Base-by-base conservation (phyloP, 2,888 invertebrate species). In the Cactoblastis cactorum region DNA sequence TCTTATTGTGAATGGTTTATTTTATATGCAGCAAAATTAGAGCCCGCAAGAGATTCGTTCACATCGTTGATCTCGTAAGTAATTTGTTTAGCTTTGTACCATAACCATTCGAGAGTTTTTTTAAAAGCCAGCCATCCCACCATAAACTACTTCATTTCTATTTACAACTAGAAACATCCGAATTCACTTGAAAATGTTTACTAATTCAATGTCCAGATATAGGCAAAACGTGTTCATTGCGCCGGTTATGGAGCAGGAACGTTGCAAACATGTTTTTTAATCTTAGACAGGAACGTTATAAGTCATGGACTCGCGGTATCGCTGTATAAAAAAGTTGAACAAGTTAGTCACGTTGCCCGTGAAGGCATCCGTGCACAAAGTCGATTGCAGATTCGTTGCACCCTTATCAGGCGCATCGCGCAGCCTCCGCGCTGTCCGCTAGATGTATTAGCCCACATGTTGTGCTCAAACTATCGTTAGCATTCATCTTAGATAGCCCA, bases 391-490 rank as follows among this genome's bases (percentile, higher is more conserved):
- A 76, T 73, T 70, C 67, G 67, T 65, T 64, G 63, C 61, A 55
- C 52, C 66, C 69, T 72, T 83, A 83, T 84, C 81, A 56, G 59
- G 57, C 28, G 50, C 62, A 77, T 74, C 71, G 72, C 65, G 61
- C 62, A 66, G 64, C 69, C 62, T 55, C 61, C 65, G 70, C 73
- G n/a, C 68, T 9, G 35, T 8, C 67, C 61, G 69, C 69, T 72
- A 71, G 73, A 77, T 73, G 71, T 78, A 79, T 77, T 77, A 80
- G 71, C 69, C 67, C 71, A 69, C 71, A 76, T 72, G 73, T 71
- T 75, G 67, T 65, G 65, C 65, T 62, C 68, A 69, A 65, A 69
- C 65, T 69, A 73, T 73, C 73, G 63, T 65, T 74, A 77, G 80
- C 77, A 71, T 75, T 76, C 70, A 81, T 84, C 80, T 77, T 59